Percentiles rank a stretch among this genome's conserved stretches.
These are phyloP conservation scores for Littorina saxatilis DNA, from an alignment of 1,140 invertebrate species.

Conservation along the genomic window DNA sequence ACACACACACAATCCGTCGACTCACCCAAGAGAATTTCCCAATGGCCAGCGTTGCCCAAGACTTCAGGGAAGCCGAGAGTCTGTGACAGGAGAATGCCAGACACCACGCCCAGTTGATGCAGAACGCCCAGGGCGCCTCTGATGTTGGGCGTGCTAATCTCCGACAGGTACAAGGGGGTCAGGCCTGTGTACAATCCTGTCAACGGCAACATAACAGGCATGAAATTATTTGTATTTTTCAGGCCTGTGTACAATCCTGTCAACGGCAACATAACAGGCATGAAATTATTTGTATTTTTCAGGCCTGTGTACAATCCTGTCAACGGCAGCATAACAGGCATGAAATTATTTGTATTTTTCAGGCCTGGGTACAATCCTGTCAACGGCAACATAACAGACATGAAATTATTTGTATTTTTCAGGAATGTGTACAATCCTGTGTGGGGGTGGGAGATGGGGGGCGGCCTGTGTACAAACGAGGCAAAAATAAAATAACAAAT, in stretches of 20 bases:
- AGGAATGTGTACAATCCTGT: not conserved
- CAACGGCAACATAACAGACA: not conserved
- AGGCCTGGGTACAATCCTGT: not conserved
- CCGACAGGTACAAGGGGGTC: slow-evolving; percentile 74
- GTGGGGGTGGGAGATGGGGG: too few relatives aligned
- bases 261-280: not conserved
- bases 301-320: not conserved
- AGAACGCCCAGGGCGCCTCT: slow-evolving; percentile 74
- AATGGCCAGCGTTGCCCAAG: slow-evolving; percentile 59
- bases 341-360: not conserved
- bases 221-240: not conserved
- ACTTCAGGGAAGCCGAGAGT: slow-evolving; percentile 79
- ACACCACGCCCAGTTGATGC: slow-evolving; percentile 73
- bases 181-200: slow-evolving; percentile 75
- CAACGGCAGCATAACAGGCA: not conserved
- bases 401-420: not conserved
- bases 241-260: not conserved
- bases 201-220: slow-evolving; percentile 36
- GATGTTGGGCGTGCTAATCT: slow-evolving; percentile 70
- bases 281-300: too few relatives aligned
- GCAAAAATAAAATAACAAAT: not conserved
- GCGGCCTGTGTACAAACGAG: not conserved
- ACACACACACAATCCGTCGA: too few relatives aligned
- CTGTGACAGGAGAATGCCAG: slow-evolving; percentile 79
- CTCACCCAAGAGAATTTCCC: slow-evolving; percentile 70